Evolutionary conservation across 2,113 vertebrate species (phyloP).

Genomic region (Tonatia bakeri): DNA sequence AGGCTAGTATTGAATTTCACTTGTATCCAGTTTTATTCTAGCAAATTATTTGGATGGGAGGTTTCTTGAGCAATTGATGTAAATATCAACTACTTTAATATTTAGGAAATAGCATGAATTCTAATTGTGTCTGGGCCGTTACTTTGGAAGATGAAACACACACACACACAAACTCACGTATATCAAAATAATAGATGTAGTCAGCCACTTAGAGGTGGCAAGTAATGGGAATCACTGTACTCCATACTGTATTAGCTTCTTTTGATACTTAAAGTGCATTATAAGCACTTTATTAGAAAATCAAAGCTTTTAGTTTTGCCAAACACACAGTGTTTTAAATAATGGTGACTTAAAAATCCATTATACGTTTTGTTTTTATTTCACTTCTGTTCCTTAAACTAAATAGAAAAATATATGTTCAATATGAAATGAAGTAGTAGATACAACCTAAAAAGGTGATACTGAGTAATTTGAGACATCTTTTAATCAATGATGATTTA

Average conservation of each 20-base stretch:
- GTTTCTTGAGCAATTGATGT: constrained; percentile 43
- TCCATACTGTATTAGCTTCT: constrained; percentile 26
- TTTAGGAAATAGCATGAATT: background rate
- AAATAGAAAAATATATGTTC: background rate
- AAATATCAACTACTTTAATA: constrained; percentile 62
- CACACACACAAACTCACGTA: background rate
- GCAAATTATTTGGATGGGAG: constrained; percentile 54
- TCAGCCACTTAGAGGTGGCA: background rate
- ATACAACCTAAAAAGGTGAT: background rate
- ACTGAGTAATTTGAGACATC: background rate
- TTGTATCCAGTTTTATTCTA: constrained; percentile 35
- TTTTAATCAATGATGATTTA: background rate
- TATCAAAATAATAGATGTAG: constrained; percentile 26
- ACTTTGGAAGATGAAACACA: background rate
- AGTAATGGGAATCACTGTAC: constrained; percentile 22
- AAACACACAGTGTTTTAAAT: constrained; percentile 21
- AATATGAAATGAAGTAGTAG: background rate
- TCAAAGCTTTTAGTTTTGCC: background rate
- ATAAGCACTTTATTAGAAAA: background rate
- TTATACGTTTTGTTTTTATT: background rate
- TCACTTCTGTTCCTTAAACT: background rate
- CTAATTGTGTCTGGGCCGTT: background rate
- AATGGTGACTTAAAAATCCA: background rate
- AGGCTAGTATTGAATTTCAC: background rate
- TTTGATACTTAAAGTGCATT: constrained; percentile 43